Evolutionary conservation across 2,888 invertebrate species (phyloP).

Genomic region (Drosophila recens): DNA sequence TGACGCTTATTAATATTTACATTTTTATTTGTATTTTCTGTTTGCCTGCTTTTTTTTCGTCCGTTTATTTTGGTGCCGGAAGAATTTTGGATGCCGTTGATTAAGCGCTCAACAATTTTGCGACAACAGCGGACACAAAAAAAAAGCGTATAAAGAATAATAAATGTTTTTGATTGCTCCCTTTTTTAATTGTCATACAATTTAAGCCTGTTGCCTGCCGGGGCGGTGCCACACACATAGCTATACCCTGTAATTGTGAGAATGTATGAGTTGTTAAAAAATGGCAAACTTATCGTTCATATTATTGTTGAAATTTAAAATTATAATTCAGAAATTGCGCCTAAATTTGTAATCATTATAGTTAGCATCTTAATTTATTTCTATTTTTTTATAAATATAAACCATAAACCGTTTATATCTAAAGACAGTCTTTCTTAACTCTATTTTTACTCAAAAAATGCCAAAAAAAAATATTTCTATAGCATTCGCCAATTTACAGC

Average conservation of each 20-base stretch:
- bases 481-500: background rate
- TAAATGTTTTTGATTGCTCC: slow-evolving; percentile 72
- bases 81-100: slow-evolving; percentile 63
- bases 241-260: slow-evolving; percentile 21
- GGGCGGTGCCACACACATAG: slow-evolving; percentile 7
- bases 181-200: slow-evolving; percentile 78
- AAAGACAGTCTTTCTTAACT: no score
- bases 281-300: no score
- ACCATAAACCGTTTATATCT: no score
- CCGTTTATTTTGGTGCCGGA: slow-evolving; percentile 14
- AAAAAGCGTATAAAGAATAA: slow-evolving; percentile 26
- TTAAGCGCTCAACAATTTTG: slow-evolving; percentile 69
- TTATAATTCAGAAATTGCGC: no score
- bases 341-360: no score
- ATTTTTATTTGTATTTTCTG: slow-evolving; percentile 74
- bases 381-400: no score
- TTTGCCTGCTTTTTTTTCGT: slow-evolving; percentile 27
- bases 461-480: no score
- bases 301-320: no score
- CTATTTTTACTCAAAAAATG: no score
- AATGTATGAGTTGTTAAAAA: no score
- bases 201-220: slow-evolving; percentile 42
- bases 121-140: slow-evolving; percentile 46
- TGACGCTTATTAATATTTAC: slow-evolving; percentile 82
- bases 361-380: no score